Conservation (phyloP, 2,888 invertebrate species). For the Drosophila yooni region DNA sequence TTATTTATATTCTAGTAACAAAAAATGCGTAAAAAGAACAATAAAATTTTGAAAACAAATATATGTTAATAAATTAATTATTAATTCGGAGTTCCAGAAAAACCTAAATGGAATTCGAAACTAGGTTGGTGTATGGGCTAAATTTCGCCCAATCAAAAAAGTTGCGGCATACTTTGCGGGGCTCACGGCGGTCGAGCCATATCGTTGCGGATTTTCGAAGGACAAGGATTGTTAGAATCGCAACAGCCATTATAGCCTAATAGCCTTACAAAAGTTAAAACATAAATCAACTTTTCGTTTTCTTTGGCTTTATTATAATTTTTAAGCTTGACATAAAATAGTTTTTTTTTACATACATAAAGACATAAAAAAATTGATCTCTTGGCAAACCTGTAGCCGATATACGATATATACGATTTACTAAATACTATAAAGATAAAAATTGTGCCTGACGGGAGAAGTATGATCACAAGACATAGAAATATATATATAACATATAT, state of each 20-base stretch:
- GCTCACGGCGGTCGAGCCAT: neutral
- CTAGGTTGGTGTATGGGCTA: neutral
- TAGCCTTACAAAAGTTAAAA: neutral
- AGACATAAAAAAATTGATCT: constrained; percentile 9
- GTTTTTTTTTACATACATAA: constrained; percentile 25
- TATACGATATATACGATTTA: neutral
- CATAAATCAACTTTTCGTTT: constrained; percentile 2
- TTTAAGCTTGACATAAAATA: constrained; percentile 63
- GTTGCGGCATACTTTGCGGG: neutral
- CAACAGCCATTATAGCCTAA: neutral
- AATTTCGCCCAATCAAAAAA: neutral
- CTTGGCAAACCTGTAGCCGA: neutral
- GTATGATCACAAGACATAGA: constrained; percentile 16
- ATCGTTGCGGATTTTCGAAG: neutral
- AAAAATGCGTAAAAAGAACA: no score
- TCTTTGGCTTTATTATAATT: constrained; percentile 69
- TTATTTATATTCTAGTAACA: no score
- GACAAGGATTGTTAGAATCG: neutral
- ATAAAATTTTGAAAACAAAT: no score
- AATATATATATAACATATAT: constrained; percentile 8
- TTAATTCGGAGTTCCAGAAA: no score
- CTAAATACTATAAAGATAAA: neutral
- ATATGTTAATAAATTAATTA: no score
- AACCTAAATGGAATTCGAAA: no score
- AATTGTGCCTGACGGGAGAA: neutral